Evolutionary conservation across 2,888 invertebrate genomes (phyloP).

Genomic region (Leptodirus hochenwartii): DNA sequence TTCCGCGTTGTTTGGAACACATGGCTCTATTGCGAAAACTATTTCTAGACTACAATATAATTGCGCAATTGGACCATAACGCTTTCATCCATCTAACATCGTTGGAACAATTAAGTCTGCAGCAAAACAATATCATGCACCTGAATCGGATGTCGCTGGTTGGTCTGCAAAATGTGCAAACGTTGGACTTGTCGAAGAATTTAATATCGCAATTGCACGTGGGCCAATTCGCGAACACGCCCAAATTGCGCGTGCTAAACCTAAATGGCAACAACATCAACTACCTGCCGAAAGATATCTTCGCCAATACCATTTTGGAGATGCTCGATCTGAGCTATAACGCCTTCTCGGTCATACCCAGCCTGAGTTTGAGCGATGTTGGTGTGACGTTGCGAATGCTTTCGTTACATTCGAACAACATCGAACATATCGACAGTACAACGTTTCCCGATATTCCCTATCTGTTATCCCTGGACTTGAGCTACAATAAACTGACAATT

Average conservation of each 20-base stretch:
- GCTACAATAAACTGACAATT: conserved; percentile 64
- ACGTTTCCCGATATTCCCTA: conserved; percentile 72
- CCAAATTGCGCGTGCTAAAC: conserved; percentile 53
- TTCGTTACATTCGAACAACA: conserved; percentile 57
- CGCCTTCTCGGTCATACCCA: conserved; percentile 62
- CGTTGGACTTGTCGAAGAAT: conserved; percentile 63
- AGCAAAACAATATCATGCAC: conserved; percentile 52
- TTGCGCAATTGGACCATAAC: conserved; percentile 49
- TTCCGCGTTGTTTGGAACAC: conserved; percentile 48
- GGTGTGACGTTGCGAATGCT: conserved; percentile 62
- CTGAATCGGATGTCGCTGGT: conserved; percentile 61
- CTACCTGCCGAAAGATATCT: conserved; percentile 58
- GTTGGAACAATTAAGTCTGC: conserved; percentile 55
- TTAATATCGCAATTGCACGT: conserved; percentile 56
- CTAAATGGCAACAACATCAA: conserved; percentile 53
- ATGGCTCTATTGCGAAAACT: conserved; percentile 48
- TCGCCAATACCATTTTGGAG: conserved; percentile 62
- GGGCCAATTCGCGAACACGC: conserved; percentile 62
- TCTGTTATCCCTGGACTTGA: conserved; percentile 57
- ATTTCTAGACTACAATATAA: conserved; percentile 55
- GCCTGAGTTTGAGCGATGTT: conserved; percentile 56
- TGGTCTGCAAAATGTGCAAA: conserved; percentile 54
- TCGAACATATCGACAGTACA: conserved; percentile 75
- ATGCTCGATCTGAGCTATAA: conserved; percentile 65
- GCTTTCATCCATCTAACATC: conserved; percentile 52